These are phyloP conservation scores for Cheilinus undulatus DNA, from an alignment of 2,113 vertebrate genomes.

Conservation along the genomic window DNA sequence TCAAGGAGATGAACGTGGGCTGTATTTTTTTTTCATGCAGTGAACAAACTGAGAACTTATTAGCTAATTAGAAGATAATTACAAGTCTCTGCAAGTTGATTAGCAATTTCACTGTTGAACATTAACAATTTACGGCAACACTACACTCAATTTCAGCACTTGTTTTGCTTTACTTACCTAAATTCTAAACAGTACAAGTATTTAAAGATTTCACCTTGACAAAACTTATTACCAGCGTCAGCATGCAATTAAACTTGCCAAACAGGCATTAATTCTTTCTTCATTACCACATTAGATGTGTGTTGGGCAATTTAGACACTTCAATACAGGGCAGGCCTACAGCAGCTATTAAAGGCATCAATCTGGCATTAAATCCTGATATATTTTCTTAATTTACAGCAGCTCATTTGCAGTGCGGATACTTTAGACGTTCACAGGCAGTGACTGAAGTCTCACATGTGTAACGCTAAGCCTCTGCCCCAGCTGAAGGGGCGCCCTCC, in stretches of 20 bases:
- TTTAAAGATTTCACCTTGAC: constrained; percentile 95
- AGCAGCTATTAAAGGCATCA: constrained; percentile 89
- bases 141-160: constrained; percentile 77
- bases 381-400: constrained; percentile 91
- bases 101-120: constrained; percentile 75
- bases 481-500: constrained; percentile 82
- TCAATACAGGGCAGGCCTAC: constrained; percentile 89
- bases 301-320: constrained; percentile 91
- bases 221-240: constrained; percentile 85
- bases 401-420: constrained; percentile 85
- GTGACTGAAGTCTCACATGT: constrained; percentile 82
- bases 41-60: constrained; percentile 60
- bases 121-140: constrained; percentile 80
- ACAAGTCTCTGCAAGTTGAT: constrained; percentile 67
- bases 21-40: constrained; percentile 11
- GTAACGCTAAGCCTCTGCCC: constrained; percentile 83
- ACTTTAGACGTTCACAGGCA: constrained; percentile 79
- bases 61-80: constrained; percentile 75
- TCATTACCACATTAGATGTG: constrained; percentile 93
- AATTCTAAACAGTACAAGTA: constrained; percentile 94
- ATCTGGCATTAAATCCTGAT: constrained; percentile 87
- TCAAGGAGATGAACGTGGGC: constrained; percentile 46
- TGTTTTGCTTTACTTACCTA: constrained; percentile 91
- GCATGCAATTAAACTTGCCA: constrained; percentile 92
- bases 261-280: constrained; percentile 90